These are phyloP conservation scores for Triplophysa tibetana DNA, from an alignment of 2,113 vertebrate species.

Conservation along the genomic window DNA sequence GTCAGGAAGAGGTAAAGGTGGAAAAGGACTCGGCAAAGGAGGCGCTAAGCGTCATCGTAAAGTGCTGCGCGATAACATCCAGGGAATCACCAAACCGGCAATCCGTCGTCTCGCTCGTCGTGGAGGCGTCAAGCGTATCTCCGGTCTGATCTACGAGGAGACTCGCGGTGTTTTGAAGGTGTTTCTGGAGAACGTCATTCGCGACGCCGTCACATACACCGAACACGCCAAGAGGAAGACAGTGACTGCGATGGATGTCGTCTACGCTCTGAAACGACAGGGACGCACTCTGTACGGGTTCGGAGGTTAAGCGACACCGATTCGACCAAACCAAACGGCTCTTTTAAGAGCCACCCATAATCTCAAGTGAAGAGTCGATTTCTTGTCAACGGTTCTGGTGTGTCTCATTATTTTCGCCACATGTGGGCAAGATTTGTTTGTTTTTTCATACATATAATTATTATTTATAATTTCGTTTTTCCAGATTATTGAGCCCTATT, in stretches of 20 bases:
- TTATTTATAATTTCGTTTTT: no score
- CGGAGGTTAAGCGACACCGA: background rate
- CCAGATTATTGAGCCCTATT: no score
- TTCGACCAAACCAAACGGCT: background rate
- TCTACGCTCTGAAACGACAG: slow-evolving; percentile 68
- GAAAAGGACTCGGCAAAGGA: slow-evolving; percentile 54
- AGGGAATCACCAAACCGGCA: slow-evolving; percentile 74
- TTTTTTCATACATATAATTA: no score
- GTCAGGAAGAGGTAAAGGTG: slow-evolving; percentile 30
- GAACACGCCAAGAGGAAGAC: slow-evolving; percentile 78
- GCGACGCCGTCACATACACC: slow-evolving; percentile 73
- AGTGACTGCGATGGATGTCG: slow-evolving; percentile 73
- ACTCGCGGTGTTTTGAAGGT: slow-evolving; percentile 67
- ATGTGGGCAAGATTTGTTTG: no score
- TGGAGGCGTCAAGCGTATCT: slow-evolving; percentile 71
- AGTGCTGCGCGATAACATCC: slow-evolving; percentile 71
- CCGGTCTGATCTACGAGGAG: slow-evolving; percentile 74
- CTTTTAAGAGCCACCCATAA: slow-evolving; percentile 2
- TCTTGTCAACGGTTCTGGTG: no score
- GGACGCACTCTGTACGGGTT: background rate
- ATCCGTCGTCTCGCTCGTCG: slow-evolving; percentile 67
- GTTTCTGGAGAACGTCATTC: slow-evolving; percentile 66
- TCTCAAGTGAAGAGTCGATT: background rate
- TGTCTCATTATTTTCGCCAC: no score
- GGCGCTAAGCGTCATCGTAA: slow-evolving; percentile 70